Evolutionary conservation across 53 echinoderm and acorn worm genomes (phyloP).

Genomic region (Holothuria scabra): DNA sequence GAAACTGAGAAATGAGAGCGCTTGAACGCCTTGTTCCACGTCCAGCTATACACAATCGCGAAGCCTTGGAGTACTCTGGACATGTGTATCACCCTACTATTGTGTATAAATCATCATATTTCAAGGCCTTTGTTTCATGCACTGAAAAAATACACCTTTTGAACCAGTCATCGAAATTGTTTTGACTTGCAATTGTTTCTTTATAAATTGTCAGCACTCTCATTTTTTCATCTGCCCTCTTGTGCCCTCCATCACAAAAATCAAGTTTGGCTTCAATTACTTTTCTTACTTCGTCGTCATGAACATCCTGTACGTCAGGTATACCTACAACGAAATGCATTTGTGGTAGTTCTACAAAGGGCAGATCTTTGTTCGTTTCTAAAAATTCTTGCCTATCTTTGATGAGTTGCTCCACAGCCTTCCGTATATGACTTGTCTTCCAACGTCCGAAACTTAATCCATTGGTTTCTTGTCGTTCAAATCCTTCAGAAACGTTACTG

Average conservation of each 20-base stretch:
- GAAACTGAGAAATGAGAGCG: not conserved
- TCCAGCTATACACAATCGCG: constrained; percentile 8
- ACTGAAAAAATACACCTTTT: not conserved
- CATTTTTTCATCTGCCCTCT: not conserved
- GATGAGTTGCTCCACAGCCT: constrained; percentile 2
- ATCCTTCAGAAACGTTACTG: too few species aligned
- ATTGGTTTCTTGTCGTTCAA: too few species aligned
- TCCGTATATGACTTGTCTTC: not conserved
- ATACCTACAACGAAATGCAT: constrained; percentile 21
- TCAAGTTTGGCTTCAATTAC: not conserved
- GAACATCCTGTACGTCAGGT: not conserved
- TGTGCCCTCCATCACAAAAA: too few species aligned
- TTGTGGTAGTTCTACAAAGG: constrained; percentile 5
- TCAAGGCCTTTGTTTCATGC: not conserved
- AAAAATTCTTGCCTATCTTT: constrained; percentile 7
- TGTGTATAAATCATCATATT: constrained; percentile 1
- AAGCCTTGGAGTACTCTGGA: not conserved
- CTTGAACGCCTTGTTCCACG: not conserved
- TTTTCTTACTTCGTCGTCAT: not conserved
- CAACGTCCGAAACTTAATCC: too few species aligned
- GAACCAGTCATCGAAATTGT: constrained; percentile 9
- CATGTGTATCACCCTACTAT: constrained; percentile 20
- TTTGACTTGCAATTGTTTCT: not conserved
- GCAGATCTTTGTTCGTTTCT: constrained; percentile 9
- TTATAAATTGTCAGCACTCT: not conserved